phyloP scores from a whole-genome alignment of 2,113 vertebrate species.

The Pygoscelis antarcticus region DNA sequence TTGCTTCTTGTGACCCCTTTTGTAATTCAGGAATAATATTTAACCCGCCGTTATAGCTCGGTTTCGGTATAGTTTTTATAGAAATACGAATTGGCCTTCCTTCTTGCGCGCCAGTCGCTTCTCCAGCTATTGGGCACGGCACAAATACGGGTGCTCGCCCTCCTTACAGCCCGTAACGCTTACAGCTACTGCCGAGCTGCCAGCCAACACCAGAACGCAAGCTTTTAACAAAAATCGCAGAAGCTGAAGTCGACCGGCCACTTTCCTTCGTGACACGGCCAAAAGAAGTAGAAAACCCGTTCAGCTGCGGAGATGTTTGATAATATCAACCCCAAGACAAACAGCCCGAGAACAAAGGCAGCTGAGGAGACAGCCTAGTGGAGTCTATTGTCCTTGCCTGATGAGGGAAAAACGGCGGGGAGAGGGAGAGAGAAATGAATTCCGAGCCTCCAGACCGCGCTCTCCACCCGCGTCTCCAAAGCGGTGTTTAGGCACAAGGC shows the following conservation, averaged over 20 bases:
- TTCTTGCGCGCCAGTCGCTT: fast-evolving
- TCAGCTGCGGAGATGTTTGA: background rate
- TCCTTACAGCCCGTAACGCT: background rate
- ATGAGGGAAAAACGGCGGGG: background rate
- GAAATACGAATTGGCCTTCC: fast-evolving
- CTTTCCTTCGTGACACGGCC: background rate
- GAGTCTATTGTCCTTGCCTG: background rate
- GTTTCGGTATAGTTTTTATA: fast-evolving
- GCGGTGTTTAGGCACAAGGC: background rate
- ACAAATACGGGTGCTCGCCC: background rate
- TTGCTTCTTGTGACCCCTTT: background rate
- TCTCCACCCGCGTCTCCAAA: background rate
- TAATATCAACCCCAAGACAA: background rate
- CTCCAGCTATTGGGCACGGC: background rate
- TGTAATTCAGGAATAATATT: background rate
- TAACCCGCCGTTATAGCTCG: background rate
- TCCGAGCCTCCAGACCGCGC: background rate
- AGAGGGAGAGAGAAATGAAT: background rate
- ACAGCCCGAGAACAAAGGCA: background rate
- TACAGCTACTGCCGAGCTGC: background rate
- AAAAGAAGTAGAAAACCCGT: background rate
- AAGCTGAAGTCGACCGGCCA: background rate
- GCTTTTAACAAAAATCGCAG: background rate
- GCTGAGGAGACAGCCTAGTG: background rate
- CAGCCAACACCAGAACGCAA: fast-evolving